A percentile compares a stretch with the other conserved stretches of the same genome.
phyloP scores from a whole-genome alignment of 2,888 invertebrate species.

The Nomada ruficornis region DNA sequence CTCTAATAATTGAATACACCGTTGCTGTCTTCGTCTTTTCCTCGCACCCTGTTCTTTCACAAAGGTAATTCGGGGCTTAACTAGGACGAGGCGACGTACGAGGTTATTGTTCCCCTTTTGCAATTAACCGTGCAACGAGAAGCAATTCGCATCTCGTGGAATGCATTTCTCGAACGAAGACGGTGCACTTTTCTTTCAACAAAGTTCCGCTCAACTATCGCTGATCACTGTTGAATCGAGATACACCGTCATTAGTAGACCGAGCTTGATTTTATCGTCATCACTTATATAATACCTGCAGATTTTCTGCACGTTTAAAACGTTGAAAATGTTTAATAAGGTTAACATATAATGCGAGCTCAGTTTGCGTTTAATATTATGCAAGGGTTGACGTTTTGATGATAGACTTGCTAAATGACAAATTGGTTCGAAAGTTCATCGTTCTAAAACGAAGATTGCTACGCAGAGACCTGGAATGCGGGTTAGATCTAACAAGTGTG shows the following conservation, averaged over 20 bases:
- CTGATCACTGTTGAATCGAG: too few relatives aligned
- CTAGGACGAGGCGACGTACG: neutral
- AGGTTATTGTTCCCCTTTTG: constrained; percentile 24
- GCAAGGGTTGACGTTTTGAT: neutral
- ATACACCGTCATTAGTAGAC: too few relatives aligned
- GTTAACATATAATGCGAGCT: neutral
- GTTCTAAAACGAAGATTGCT: constrained; percentile 17
- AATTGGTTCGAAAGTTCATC: neutral
- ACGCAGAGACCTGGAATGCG: constrained; percentile 7
- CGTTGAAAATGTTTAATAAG: neutral
- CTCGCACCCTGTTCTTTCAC: neutral
- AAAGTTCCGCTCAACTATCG: too few relatives aligned
- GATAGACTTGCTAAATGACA: neutral
- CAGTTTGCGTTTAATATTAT: neutral
- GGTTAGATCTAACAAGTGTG: constrained; percentile 17
- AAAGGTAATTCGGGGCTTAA: constrained; percentile 32
- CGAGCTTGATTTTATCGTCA: too few relatives aligned
- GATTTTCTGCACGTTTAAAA: neutral
- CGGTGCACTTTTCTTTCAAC: neutral
- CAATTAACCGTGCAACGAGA: constrained; percentile 6
- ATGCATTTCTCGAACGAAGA: neutral
- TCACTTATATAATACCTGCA: too few relatives aligned
- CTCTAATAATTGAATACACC: constrained; percentile 51
- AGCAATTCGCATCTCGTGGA: neutral
- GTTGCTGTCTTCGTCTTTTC: neutral